Evolutionary conservation across 2,797 vertebrate species (phyloP).

Genomic region (Chelonia mydas): DNA sequence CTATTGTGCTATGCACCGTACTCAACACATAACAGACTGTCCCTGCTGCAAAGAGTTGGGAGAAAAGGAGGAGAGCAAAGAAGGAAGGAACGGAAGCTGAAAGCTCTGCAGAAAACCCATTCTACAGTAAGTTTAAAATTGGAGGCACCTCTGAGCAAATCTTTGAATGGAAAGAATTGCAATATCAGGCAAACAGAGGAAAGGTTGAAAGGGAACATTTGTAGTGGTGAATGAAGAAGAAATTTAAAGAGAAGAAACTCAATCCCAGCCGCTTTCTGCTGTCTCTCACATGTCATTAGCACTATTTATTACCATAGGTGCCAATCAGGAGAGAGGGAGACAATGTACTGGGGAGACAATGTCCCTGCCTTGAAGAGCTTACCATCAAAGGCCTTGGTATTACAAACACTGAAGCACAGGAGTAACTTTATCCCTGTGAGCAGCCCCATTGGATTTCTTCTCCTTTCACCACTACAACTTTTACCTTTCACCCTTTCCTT

Average conservation of each 20-base stretch:
- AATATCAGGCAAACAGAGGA: neutral
- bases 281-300: neutral
- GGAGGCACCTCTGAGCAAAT: neutral
- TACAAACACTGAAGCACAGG: neutral
- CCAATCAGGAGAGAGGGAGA: neutral
- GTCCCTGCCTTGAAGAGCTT: neutral
- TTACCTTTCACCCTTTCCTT: neutral
- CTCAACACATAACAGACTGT: neutral
- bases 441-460: neutral
- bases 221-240: neutral
- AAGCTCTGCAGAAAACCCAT: neutral
- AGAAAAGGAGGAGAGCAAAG: neutral
- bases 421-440: neutral
- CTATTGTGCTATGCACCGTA: neutral
- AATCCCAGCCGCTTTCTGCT: neutral
- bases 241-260: neutral
- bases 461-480: neutral
- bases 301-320: neutral
- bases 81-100: neutral
- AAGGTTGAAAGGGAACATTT: neutral
- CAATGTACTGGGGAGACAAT: neutral
- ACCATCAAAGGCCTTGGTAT: neutral
- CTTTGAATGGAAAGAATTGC: neutral
- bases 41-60: neutral
- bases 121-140: neutral